Percentiles rank a stretch among this genome's conserved stretches.
These are phyloP conservation scores for Nymphalis urticae DNA, from an alignment of 2,888 invertebrate species.

Conservation along the genomic window DNA sequence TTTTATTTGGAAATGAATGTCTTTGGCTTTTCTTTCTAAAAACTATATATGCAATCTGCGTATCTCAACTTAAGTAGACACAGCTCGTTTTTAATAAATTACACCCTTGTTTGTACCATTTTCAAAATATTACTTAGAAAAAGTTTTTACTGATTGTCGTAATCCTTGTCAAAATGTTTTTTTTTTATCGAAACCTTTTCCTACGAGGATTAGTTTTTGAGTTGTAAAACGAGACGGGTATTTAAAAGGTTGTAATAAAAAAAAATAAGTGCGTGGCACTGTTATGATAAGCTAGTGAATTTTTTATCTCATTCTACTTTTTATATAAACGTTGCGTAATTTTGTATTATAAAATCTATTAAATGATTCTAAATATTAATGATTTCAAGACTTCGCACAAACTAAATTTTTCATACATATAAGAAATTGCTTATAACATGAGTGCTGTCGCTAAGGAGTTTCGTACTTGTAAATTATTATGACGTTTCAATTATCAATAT, in stretches of 20 bases:
- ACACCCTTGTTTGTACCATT: background rate
- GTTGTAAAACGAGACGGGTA: slow-evolving; percentile 56
- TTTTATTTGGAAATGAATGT: no score
- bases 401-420: no score
- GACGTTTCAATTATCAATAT: no score
- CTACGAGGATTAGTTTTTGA: slow-evolving; percentile 52
- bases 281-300: slow-evolving; percentile 24
- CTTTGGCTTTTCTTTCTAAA: no score
- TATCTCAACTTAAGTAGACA: no score
- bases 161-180: slow-evolving; percentile 34
- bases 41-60: no score
- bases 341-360: no score
- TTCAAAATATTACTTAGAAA: background rate
- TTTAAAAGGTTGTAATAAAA: slow-evolving; percentile 50
- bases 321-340: background rate
- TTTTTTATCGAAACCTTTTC: slow-evolving; percentile 40
- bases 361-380: no score
- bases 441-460: no score
- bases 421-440: no score
- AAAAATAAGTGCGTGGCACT: slow-evolving; percentile 32
- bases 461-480: no score
- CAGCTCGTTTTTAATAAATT: background rate
- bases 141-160: slow-evolving; percentile 9
- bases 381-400: no score
- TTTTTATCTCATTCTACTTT: slow-evolving; percentile 22